Base-by-base conservation (phyloP, 2,113 vertebrate species). In the Okapia johnstoni region DNA sequence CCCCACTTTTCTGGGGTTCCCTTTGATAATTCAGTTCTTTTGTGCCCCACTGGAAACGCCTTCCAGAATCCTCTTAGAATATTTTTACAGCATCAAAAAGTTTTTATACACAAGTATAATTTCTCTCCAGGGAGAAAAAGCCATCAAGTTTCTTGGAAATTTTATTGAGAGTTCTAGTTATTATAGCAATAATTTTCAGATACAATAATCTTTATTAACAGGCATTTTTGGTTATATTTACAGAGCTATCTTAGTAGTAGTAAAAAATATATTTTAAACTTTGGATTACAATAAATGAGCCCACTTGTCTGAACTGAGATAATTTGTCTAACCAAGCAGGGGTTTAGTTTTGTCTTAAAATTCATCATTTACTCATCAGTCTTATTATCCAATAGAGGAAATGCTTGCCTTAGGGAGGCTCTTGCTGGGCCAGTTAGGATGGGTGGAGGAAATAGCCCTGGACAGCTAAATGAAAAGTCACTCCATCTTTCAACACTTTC, bases 121-220 rank as follows among this genome's bases (percentile, higher is more conserved):
- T 95, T 95, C 80, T 94, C 76, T 94, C 95, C 88, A 80, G 95
- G 93, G 94, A 97, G 84, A 94, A 94, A 70, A 97, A 97, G 58
- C 79, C 46, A 94, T 96, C 84, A 94, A 85, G 36, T 95, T 94
- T 94, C 93, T 93, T 84, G 61, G 58, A 97, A 96, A 93, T 96
- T 94, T 97, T 98, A 97, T 70, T 79, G 95, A 94, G 48, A 92
- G 48, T 96, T 95, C 81, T 63, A 93, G 94, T 96, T 97, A 96
- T 93, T 96, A 90, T 13, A 95, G 96, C 88, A 95, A 95, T 98
- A 94, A 97, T 96, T 96, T 97, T 98, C 73, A 96, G 40, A 95
- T 60, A 66, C 81, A 88, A 80, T 96, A 83, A 73, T 36, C 58
- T 79, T 97, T 96, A 96, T 95, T 96, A 98, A 94, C 86, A 85